phyloP scores from a whole-genome alignment of 2,797 vertebrate species.

The Sphaeramia orbicularis region DNA sequence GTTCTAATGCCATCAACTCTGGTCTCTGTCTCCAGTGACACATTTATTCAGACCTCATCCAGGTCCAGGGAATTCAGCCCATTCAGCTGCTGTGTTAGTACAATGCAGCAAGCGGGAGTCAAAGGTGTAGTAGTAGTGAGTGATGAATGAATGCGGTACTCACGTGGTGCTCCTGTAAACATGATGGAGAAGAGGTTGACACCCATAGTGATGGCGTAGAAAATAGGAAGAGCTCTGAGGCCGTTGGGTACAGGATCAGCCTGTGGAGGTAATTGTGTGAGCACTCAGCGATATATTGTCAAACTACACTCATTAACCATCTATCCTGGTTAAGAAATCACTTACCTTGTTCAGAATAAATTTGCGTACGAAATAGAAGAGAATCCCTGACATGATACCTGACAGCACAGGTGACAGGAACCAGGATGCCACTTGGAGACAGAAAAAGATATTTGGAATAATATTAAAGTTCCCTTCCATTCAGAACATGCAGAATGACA shows the following conservation, averaged over 20 bases:
- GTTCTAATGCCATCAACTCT: constrained; percentile 33
- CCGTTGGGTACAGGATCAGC: constrained; percentile 93
- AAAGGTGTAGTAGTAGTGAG: not conserved
- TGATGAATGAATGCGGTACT: constrained; percentile 75
- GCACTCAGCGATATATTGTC: not conserved
- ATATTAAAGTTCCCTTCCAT: not conserved
- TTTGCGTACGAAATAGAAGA: constrained; percentile 91
- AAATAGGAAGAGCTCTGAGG: constrained; percentile 91
- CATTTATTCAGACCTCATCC: constrained; percentile 37
- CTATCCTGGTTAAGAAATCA: not conserved
- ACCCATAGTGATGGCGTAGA: constrained; percentile 93
- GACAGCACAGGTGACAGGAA: constrained; percentile 96
- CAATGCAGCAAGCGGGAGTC: constrained; percentile 12
- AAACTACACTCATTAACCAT: not conserved
- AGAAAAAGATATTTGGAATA: constrained; percentile 20
- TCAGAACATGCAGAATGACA: too few relatives aligned
- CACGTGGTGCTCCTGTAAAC: constrained; percentile 94
- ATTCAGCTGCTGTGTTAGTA: constrained; percentile 38
- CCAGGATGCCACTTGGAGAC: constrained; percentile 92
- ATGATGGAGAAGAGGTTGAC: constrained; percentile 97
- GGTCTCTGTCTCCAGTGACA: constrained; percentile 26
- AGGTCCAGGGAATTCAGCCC: constrained; percentile 31
- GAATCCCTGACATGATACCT: constrained; percentile 93
- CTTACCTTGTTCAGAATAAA: constrained; percentile 94
- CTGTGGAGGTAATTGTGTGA: constrained; percentile 74